Percentiles rank a stretch among this genome's conserved stretches.
Conservation (phyloP, 92 coral and sea anemone species). For the Paragorgia papillata region DNA sequence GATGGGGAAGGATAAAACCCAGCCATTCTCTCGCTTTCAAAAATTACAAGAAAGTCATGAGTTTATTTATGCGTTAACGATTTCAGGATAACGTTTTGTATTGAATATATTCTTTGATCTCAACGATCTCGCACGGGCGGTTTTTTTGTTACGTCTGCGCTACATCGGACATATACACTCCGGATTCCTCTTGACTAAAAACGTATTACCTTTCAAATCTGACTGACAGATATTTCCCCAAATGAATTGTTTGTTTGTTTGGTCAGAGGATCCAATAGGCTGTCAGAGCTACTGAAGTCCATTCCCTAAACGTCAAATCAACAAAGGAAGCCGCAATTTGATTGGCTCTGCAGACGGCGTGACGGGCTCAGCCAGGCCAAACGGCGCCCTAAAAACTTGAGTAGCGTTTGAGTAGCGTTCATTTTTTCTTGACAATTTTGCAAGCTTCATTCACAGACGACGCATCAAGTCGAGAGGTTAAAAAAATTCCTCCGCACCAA, state of each 20-base stretch:
- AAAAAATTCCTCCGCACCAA: neutral
- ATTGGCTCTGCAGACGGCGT: slow-evolving; percentile 49
- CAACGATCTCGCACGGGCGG: neutral
- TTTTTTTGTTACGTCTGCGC: neutral
- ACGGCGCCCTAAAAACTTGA: slow-evolving; percentile 48
- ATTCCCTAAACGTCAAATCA: slow-evolving; percentile 48
- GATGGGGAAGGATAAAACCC: slow-evolving; percentile 34
- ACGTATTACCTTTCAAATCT: slow-evolving; percentile 39
- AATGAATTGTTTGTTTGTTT: slow-evolving; percentile 51
- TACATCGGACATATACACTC: neutral
- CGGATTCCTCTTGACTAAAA: slow-evolving; percentile 26
- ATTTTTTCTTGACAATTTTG: slow-evolving; percentile 48
- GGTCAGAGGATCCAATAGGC: slow-evolving; percentile 49
- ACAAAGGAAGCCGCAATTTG: slow-evolving; percentile 55
- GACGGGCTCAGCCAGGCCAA: slow-evolving; percentile 43
- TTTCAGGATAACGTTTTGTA: neutral
- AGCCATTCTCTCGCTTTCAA: slow-evolving; percentile 17
- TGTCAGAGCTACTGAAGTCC: slow-evolving; percentile 47
- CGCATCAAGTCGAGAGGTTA: slow-evolving; percentile 48
- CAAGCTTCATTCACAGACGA: slow-evolving; percentile 40
- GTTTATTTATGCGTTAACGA: neutral
- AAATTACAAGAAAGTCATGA: slow-evolving; percentile 6
- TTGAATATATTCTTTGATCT: neutral
- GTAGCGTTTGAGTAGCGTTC: slow-evolving; percentile 45
- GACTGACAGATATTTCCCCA: slow-evolving; percentile 47